Evolutionary conservation across 2,888 invertebrate genomes (phyloP), one percentile per base, ranked within the genome.

Genomic region (Teleogryllus oceanicus): DNA sequence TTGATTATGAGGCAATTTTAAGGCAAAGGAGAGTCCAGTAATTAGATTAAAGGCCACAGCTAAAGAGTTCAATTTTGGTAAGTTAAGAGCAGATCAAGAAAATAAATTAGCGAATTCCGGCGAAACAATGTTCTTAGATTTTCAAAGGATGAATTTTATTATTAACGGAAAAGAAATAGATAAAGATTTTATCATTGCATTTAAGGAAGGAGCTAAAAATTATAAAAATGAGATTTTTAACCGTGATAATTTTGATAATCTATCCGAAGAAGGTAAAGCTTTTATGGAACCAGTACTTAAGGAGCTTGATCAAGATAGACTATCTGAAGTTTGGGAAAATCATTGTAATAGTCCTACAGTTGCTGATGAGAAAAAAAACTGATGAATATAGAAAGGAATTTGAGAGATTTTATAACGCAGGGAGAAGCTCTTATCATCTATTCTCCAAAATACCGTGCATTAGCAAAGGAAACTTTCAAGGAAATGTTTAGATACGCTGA

Each of bases 151-250:
- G 81, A 80, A 81, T 77, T 81, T 81, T 81, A 75, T 81, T 81
- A 81, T 81, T 81, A 81, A 81, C 77, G 81, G 80, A 78, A 81
- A 81, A 81, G 75, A 74, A 75, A 80, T 81, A 81, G 81, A 81
- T 80, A 78, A 78, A 81, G 77, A 62, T 81, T 78, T 81, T 75
- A 80, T 77, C 77, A 76, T 62, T 81, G 80, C 80, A 77, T 78
- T 81, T 49, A 81, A 50, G 78, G 81, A 81, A 81, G 81, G 80
- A 81, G 81, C 81, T 81, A 77, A 81, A n/a, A n/a, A n/a, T n/a
- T n/a, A n/a, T n/a, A n/a, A n/a, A 62, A 62, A 16, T 16, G 16
- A 62, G 12, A 12, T 62, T 62, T 62, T 62, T 62, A 62, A 62
- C 16, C 18, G n/a, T 13, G 11, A 75, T n/a, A 21, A 75, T 75